A percentile compares a stretch with the other conserved stretches of the same genome.
Evolutionary conservation across 1,140 invertebrate genomes (phyloP).

Genomic region (Holotrichia oblita): DNA sequence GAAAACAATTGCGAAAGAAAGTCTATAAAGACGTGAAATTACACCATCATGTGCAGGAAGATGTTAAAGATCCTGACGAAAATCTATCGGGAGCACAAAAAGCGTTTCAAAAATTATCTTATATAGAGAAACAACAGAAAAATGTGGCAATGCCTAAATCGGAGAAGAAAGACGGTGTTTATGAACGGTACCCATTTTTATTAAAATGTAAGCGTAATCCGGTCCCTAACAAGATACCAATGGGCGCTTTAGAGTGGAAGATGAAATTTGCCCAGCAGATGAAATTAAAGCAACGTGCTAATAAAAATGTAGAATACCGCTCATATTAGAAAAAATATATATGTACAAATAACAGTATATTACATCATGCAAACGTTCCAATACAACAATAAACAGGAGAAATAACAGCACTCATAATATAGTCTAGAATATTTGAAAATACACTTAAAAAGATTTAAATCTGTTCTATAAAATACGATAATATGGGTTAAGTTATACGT

Average conservation of each 20-base stretch:
- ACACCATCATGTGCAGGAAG: neutral
- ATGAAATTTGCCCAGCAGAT: neutral
- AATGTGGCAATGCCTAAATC: neutral
- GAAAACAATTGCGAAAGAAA: neutral
- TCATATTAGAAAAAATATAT: neutral
- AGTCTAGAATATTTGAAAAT: neutral
- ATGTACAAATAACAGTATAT: no score
- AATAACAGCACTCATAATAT: no score
- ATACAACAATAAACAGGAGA: neutral
- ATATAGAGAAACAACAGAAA: neutral
- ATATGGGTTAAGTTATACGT: neutral
- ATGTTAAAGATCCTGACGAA: neutral
- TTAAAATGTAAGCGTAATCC: neutral
- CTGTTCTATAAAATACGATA: neutral
- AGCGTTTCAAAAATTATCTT: neutral
- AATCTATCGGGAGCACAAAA: neutral
- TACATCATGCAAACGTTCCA: neutral
- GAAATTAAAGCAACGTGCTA: neutral
- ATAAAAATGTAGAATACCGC: neutral
- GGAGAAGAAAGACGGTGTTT: neutral
- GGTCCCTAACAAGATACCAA: neutral
- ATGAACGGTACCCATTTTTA: constrained; percentile 17
- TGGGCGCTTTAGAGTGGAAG: neutral
- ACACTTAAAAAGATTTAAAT: neutral
- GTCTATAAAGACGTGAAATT: neutral